Evolutionary conservation across 2,888 invertebrate genomes (phyloP).

Genomic region (Thymelicus lineola): DNA sequence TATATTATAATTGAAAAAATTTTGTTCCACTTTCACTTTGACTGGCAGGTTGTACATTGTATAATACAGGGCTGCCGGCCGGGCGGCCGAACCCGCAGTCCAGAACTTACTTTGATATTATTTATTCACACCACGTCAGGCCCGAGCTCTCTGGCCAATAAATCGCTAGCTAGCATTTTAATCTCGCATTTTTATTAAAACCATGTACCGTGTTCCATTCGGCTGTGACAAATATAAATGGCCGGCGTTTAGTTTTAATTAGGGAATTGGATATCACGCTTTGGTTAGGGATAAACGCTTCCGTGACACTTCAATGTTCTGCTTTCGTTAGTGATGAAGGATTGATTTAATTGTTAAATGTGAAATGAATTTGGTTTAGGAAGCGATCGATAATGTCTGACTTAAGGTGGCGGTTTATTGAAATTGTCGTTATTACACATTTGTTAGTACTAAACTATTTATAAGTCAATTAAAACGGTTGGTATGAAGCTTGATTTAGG

Average conservation of each 20-base stretch:
- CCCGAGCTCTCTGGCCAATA: conserved; percentile 11
- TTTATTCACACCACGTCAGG: conserved; percentile 22
- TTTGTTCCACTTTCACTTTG: conserved; percentile 26
- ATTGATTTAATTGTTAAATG: too few species aligned
- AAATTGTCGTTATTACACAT: too few species aligned
- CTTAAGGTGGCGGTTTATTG: too few species aligned
- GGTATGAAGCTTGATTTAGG: too few species aligned
- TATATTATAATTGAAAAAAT: conserved; percentile 33
- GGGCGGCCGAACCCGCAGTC: conserved; percentile 26
- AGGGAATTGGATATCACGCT: neutral
- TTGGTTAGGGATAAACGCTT: neutral
- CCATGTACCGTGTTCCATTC: conserved; percentile 2
- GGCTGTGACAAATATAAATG: conserved; percentile 3
- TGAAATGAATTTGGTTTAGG: too few species aligned
- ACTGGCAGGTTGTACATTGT: conserved; percentile 13
- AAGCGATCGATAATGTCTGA: too few species aligned
- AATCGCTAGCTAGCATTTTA: conserved; percentile 9
- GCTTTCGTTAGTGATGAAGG: too few species aligned
- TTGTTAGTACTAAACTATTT: too few species aligned
- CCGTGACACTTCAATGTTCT: too few species aligned
- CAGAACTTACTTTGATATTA: conserved; percentile 20
- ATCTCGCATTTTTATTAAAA: conserved; percentile 11
- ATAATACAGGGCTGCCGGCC: conserved; percentile 27
- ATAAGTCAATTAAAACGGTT: too few species aligned
- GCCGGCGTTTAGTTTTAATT: neutral